Conservation (phyloP, 2,113 vertebrate genomes). For the Mola mola region DNA sequence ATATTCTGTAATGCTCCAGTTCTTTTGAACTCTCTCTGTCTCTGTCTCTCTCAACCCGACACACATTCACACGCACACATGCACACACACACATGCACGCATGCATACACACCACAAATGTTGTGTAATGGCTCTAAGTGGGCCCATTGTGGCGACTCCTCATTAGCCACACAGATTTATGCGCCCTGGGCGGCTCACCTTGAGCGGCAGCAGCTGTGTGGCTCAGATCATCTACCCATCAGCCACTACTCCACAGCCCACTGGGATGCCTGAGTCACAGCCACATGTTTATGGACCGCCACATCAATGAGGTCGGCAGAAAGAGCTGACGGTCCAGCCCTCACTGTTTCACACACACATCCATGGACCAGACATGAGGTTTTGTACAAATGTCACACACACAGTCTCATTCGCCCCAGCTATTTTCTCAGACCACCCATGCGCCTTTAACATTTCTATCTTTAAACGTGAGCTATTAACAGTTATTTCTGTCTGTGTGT, state of each 20-base stretch:
- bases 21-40: slow-evolving; percentile 9
- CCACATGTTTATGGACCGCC: slow-evolving; percentile 55
- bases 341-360: not conserved
- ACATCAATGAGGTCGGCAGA: slow-evolving; percentile 56
- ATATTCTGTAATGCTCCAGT: not conserved
- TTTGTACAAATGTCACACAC: slow-evolving; percentile 1
- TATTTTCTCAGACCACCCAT: slow-evolving; percentile 8
- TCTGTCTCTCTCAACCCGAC: too few species aligned
- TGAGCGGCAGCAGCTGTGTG: slow-evolving; percentile 70
- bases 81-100: not conserved
- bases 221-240: slow-evolving; percentile 71
- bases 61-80: not conserved
- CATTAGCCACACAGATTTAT: slow-evolving; percentile 78
- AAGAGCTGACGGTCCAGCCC: slow-evolving; percentile 23
- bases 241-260: slow-evolving; percentile 54
- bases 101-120: slow-evolving; percentile 45
- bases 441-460: slow-evolving; percentile 22
- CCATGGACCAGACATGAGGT: not conserved
- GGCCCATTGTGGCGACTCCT: slow-evolving; percentile 54
- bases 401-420: slow-evolving; percentile 36
- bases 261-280: slow-evolving; percentile 63
- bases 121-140: slow-evolving; percentile 71
- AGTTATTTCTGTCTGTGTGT: slow-evolving; percentile 4
- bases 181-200: slow-evolving; percentile 69
- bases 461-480: slow-evolving; percentile 23